Conservation (phyloP, 2,113 vertebrate species). For the Nipponia nippon region DNA sequence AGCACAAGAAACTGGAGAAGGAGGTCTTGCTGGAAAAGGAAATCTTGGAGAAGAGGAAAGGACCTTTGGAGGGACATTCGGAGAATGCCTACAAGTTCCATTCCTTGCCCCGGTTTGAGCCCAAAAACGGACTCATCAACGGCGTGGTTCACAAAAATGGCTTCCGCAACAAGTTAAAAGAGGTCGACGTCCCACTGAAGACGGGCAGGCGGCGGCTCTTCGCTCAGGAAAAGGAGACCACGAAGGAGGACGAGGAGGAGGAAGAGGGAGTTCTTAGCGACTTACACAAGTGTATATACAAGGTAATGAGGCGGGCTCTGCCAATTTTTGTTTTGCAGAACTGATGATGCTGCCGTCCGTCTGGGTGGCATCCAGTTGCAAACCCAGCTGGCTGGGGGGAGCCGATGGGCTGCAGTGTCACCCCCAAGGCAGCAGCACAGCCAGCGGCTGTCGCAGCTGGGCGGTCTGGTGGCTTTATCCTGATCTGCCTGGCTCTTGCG, state of each 20-base stretch:
- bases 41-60: constrained; percentile 88
- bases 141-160: constrained; percentile 84
- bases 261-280: constrained; percentile 85
- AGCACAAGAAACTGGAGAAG: constrained; percentile 87
- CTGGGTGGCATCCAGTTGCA: neutral
- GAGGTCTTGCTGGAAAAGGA: constrained; percentile 96
- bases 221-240: constrained; percentile 95
- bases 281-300: constrained; percentile 98
- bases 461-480: neutral
- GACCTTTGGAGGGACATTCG: constrained; percentile 90
- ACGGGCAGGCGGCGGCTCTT: constrained; percentile 94
- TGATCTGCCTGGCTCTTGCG: neutral
- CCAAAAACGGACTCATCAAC: constrained; percentile 86
- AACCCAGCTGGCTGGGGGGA: neutral
- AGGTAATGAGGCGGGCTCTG: constrained; percentile 74
- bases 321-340: rapidly evolving
- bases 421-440: neutral
- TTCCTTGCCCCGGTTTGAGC: constrained; percentile 92
- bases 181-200: constrained; percentile 86
- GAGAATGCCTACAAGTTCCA: constrained; percentile 83
- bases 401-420: neutral
- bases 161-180: constrained; percentile 90
- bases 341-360: rapidly evolving
- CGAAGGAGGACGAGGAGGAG: constrained; percentile 84
- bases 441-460: rapidly evolving